phyloP scores from a whole-genome alignment of 2,113 vertebrate genomes.

The Sapajus apella region DNA sequence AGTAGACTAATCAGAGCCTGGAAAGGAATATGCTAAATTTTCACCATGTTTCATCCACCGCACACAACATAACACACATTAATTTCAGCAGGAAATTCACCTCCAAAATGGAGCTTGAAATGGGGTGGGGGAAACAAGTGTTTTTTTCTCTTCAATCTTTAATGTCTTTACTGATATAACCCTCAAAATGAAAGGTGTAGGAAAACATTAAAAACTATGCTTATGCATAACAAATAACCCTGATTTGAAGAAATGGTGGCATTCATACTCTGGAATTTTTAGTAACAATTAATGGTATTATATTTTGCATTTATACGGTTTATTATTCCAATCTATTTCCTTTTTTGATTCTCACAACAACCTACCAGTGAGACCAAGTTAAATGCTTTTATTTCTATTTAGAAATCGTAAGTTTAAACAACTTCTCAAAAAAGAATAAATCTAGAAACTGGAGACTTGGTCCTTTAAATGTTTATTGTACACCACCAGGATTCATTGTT shows the following conservation, averaged over 20 bases:
- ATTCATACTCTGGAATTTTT: not conserved
- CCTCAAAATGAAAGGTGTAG: not conserved
- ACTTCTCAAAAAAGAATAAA: not conserved
- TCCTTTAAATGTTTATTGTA: conserved; percentile 10
- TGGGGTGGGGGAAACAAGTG: not conserved
- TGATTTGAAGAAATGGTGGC: not conserved
- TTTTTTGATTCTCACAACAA: not conserved
- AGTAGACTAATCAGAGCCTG: conserved; percentile 4
- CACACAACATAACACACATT: not conserved
- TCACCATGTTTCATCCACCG: not conserved
- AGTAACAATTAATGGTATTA: not conserved
- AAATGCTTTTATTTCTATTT: conserved; percentile 33
- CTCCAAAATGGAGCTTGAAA: not conserved
- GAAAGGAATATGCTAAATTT: not conserved
- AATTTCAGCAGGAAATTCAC: not conserved
- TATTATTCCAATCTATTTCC: not conserved
- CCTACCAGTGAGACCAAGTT: not conserved
- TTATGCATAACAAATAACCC: not conserved
- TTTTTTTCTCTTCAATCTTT: not conserved
- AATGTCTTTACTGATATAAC: not conserved
- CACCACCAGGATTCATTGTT: not conserved
- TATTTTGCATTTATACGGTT: not conserved
- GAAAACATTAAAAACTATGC: not conserved
- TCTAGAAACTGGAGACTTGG: not conserved
- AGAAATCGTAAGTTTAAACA: conserved; percentile 36